Base-by-base conservation (phyloP, 1,140 invertebrate genomes). In the Drosophila parvula region DNA sequence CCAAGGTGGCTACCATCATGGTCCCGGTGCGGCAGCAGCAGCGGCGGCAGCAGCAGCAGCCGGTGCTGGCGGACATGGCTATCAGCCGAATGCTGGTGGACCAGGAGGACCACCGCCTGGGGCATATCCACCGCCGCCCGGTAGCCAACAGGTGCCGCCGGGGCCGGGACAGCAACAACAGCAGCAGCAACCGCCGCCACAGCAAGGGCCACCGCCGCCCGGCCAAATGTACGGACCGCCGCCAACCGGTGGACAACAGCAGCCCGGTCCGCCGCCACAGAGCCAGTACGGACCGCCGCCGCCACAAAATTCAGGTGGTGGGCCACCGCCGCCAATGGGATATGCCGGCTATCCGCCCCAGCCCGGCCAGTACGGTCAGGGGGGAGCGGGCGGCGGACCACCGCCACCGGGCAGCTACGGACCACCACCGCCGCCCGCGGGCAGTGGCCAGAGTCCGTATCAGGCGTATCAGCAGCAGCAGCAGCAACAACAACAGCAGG, bases 1-100 rank as follows among this genome's bases (percentile, higher is more conserved):
- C 32, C 70, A 92, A 18, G 92, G 92, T 60, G 92, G 88, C 48
- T 93, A 93, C 73, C 92, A 92, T 65, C 85, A 91, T 53, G 89
- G 76, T 0, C 83, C 81, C 1, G 51, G 51, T 1, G 60, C 74
- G 0, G 74, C 78, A 16, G 60, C 65, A 36, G 65, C 65, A 43
- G 58, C 12, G 44, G 77, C 63, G 56, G 62, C 12, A 8, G 60
- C 73, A 2, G 73, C 78, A 16, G 57, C 65, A 48, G 58, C 12
- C 51, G 77, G 65, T 43, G 62, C 12, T 70, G 74, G 27, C 55
- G 75, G 74, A 7, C 85, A 84, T 14, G 79, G 78, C 7, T 92
- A 92, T 64, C 79, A 89, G 28, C 75, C 85, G 8, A 86, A 80
- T 48, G 59, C 79, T 12, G 63, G 63, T 0, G 27, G 51, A 27